Evolutionary conservation across 1,140 invertebrate genomes (phyloP).

Genomic region (Nylanderia fulva): DNA sequence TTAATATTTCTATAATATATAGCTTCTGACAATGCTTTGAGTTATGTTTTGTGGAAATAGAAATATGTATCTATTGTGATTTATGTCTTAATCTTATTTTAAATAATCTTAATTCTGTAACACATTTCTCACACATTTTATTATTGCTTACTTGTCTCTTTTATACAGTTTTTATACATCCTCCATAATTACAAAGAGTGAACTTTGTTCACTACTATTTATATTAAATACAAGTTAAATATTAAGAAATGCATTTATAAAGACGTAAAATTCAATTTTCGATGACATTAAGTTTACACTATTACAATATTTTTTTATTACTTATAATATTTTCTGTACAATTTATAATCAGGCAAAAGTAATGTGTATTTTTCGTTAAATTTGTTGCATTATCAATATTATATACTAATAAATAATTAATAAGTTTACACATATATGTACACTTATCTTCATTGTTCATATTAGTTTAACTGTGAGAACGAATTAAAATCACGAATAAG

Average conservation of each 20-base stretch:
- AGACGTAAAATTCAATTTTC: neutral
- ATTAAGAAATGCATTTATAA: neutral
- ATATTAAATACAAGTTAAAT: slow-evolving; percentile 35
- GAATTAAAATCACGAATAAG: slow-evolving; percentile 30
- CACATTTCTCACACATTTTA: neutral
- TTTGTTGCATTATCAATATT: slow-evolving; percentile 12
- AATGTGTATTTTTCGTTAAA: slow-evolving; percentile 17
- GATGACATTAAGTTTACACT: neutral
- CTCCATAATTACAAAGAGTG: neutral
- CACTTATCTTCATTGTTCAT: slow-evolving; percentile 25
- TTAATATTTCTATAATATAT: slow-evolving; percentile 2
- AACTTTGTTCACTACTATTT: neutral
- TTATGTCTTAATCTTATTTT: slow-evolving; percentile 5
- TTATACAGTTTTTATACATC: slow-evolving; percentile 36
- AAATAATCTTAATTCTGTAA: neutral
- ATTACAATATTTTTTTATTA: slow-evolving; percentile 32
- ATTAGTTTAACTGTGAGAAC: slow-evolving; percentile 56
- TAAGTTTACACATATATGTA: slow-evolving; percentile 59
- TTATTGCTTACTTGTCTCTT: slow-evolving; percentile 24
- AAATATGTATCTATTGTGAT: neutral
- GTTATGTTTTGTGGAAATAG: neutral
- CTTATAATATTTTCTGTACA: slow-evolving; percentile 49
- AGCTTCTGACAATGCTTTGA: neutral
- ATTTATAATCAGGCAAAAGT: neutral
- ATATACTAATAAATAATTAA: slow-evolving; percentile 59